phyloP scores from a whole-genome alignment of 2,113 vertebrate genomes.

The Phalacrocorax carbo region DNA sequence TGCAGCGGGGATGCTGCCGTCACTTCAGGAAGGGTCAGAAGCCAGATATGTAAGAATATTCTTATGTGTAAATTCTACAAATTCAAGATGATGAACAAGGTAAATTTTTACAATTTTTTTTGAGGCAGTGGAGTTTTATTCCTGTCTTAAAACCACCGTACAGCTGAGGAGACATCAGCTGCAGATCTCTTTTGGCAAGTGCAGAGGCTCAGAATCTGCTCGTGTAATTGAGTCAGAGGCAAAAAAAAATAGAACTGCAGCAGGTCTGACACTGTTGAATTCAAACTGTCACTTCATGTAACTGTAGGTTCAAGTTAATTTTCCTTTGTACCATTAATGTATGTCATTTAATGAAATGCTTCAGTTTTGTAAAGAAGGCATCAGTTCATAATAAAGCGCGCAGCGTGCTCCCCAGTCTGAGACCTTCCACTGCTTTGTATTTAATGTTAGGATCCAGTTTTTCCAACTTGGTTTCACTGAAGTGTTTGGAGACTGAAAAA shows the following conservation, averaged over 20 bases:
- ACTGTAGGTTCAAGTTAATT: not conserved
- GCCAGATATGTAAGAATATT: not conserved
- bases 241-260: not conserved
- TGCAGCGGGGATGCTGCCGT: not conserved
- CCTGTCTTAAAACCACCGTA: not conserved
- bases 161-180: not conserved
- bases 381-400: not conserved
- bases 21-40: not conserved
- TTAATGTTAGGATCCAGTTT: not conserved
- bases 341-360: not conserved
- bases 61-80: not conserved
- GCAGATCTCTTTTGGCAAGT: not conserved
- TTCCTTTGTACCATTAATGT: not conserved
- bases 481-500: not conserved
- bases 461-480: not conserved
- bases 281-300: not conserved
- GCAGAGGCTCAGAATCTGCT: not conserved
- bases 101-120: not conserved
- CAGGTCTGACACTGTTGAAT: not conserved
- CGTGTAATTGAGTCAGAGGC: not conserved
- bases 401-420: not conserved
- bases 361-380: not conserved
- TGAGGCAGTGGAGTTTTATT: not conserved
- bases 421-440: not conserved
- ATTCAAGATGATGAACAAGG: not conserved